Base-by-base conservation (phyloP, 92 coral and sea anemone species). In the Epizoanthus ramosus region DNA sequence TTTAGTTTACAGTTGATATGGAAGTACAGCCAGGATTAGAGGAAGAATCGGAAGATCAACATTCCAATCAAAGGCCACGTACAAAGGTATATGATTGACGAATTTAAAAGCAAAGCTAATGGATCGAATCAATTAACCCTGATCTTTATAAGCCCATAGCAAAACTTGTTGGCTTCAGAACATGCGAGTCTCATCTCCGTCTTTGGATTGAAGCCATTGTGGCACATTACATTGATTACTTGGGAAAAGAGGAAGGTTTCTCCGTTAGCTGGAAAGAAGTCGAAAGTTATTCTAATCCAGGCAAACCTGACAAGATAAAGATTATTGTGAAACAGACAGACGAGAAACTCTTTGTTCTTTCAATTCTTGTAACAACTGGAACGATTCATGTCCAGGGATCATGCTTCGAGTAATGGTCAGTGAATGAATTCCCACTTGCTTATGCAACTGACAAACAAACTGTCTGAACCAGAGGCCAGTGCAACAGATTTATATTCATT, bases 351-450 rank as follows among this genome's bases (percentile, higher is more conserved):
- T 77, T 85, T 68, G 85, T 68, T 33, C 43, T 57, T 24, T 77
- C 85, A 31, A 75, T 85, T 31, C 79, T 85, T 43, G 68, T 85
- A 9, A 68, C 89, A 31, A 45, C 76, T 12, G 76, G 76, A 19
- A 71, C 61, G 52, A 71, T 71, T 37, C 76, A 71, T 50, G 80
- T 79, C 21, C 89, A 85, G 73, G 89, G 89, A 9, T 35, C 22
- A 17, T 50, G 22, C 52, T 85, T 47, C 71, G 53, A 54, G 1
- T 73, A 60, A 24, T 85, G 84, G 84, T 25, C 84, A 16, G 37
- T 57, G 28, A 28, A 69, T n/a, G 85, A 85, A 73, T 85, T 85
- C 31, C 89, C 89, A 65, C n/a, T 58, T 85, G 16, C 70, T 85
- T 58, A 43, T 71, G 56, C 57, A 70, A 28, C 59, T 69, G 45